Evolutionary conservation across 2,113 vertebrate species (phyloP), one percentile per base, ranked within the genome.

Genomic region (Eretmochelys imbricata): DNA sequence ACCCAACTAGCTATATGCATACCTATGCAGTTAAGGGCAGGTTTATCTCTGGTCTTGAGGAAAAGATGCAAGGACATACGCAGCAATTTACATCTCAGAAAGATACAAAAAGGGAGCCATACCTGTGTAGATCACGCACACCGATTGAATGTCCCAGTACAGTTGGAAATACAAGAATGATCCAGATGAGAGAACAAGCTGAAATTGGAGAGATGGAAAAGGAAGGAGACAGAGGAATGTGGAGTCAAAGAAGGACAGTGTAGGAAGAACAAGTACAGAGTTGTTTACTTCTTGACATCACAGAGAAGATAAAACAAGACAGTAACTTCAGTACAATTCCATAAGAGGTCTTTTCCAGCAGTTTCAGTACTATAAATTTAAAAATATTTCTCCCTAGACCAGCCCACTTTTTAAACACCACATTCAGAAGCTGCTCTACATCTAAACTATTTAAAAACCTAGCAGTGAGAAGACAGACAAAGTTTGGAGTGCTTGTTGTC

Each of bases 361-460:
- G 1, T 0, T 10, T 88, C n/a, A 49, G 13, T 19, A 42, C 38
- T 69, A 17, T 80, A 90, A 38, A 27, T 75, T 49, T 54, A 9
- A 35, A 59, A 90, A 59, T n/a, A 46, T 24, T 0, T 0, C 11
- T 50, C 7, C 0, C 0, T 0, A 0, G 31, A 50, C 46, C 35
- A 78, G 8, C 49, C 76, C 5, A 6, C 5, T 42, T 91, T 92
- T 42, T 82, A 89, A 86, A 8, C 10, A 78, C 16, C 1, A 5
- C 20, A 46, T 82, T 1, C 0, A 85, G 87, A 85, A 20, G 24
- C 10, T 76, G 12, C 20, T 27, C 2, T 48, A 59, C 93, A 94
- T 57, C 54, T 1, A 84, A 91, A 48, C 31, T 31, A 6, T 54
- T 59, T 72, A 85, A 89, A 82, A 87, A 7, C n/a, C 31, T 55